Evolutionary conservation across 2,888 invertebrate genomes (phyloP).

Genomic region (Sceliomorpha sp.): DNA sequence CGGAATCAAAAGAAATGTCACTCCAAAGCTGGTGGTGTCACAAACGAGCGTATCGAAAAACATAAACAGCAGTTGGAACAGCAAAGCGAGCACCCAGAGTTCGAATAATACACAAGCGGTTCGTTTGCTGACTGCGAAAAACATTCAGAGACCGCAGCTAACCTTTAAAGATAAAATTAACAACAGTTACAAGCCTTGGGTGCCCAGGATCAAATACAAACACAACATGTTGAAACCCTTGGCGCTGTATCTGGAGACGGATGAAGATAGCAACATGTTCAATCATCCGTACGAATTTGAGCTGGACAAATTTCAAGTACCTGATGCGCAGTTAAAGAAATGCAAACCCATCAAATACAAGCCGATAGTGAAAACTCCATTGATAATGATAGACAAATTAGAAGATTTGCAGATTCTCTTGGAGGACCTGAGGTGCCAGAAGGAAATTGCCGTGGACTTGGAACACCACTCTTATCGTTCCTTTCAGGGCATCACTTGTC

Average conservation of each 20-base stretch:
- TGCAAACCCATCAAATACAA: conserved; percentile 81
- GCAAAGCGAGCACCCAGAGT: conserved; percentile 11
- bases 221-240: conserved; percentile 93
- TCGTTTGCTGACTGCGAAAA: conserved; percentile 85
- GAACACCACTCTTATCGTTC: conserved; percentile 96
- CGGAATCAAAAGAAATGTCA: conserved; percentile 83
- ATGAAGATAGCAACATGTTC: conserved; percentile 82
- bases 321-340: conserved; percentile 81
- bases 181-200: conserved; percentile 89
- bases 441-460: conserved; percentile 93
- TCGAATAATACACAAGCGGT: conserved; percentile 71
- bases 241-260: conserved; percentile 86
- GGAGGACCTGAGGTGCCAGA: conserved; percentile 84
- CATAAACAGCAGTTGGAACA: conserved; percentile 85
- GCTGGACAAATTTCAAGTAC: conserved; percentile 87
- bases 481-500: conserved; percentile 96
- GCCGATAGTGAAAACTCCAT: conserved; percentile 84
- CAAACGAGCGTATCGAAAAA: conserved; percentile 78
- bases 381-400: conserved; percentile 86
- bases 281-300: conserved; percentile 96
- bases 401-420: conserved; percentile 85
- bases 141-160: conserved; percentile 90
- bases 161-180: conserved; percentile 92
- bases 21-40: conserved; percentile 81
- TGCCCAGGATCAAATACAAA: conserved; percentile 91